These are phyloP conservation scores for Girardinichthys multiradiatus DNA, from an alignment of 2,113 vertebrate genomes.

Conservation along the genomic window DNA sequence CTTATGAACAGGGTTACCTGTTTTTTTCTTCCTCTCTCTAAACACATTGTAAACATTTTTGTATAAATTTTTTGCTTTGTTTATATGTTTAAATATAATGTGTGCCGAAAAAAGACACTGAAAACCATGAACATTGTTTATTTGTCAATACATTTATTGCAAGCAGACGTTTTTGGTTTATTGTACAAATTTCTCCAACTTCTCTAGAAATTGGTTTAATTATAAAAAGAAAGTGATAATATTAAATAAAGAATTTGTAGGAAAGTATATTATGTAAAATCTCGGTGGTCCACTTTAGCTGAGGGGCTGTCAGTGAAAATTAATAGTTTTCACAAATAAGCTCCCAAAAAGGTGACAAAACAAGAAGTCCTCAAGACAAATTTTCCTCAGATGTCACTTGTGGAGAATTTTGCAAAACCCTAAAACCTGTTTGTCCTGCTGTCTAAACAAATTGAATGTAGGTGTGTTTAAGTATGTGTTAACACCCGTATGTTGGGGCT, in stretches of 20 bases:
- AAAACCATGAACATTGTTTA: too few species aligned
- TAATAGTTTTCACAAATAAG: background rate
- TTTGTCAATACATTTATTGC: background rate
- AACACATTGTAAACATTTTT: background rate
- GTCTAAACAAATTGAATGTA: conserved; percentile 31
- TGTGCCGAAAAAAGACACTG: too few species aligned
- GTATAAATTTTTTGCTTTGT: background rate
- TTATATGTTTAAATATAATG: too few species aligned
- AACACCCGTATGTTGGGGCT: conserved; percentile 12
- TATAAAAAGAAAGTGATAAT: background rate
- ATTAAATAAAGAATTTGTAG: too few species aligned
- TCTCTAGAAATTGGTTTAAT: background rate
- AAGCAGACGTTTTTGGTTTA: background rate
- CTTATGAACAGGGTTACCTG: background rate
- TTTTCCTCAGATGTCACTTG: background rate
- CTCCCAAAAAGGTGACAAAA: background rate
- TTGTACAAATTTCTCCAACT: background rate
- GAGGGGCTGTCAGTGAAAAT: background rate
- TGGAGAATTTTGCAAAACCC: conserved; percentile 23
- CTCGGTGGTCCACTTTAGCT: background rate
- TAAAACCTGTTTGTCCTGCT: conserved; percentile 58
- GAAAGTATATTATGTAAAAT: background rate
- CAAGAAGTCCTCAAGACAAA: conserved; percentile 13
- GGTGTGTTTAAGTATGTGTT: background rate
- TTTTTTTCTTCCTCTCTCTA: background rate